These are phyloP conservation scores for Elysia chlorotica DNA, from an alignment of 1,140 invertebrate species.

Conservation along the genomic window DNA sequence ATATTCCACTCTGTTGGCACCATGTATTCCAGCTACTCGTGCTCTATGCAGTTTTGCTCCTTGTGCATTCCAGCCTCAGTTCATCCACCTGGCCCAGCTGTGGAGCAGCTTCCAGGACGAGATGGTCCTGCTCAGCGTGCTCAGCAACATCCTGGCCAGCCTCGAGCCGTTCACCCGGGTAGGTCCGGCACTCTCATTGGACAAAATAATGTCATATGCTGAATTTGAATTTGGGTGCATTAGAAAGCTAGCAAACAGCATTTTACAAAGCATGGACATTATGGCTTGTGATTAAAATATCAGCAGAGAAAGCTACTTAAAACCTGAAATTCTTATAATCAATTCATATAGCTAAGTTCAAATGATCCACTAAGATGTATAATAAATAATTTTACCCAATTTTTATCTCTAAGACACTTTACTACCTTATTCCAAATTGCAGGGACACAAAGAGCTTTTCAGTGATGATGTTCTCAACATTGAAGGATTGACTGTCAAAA, in stretches of 20 bases:
- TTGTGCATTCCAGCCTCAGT: constrained; percentile 64
- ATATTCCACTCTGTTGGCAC: too few species aligned
- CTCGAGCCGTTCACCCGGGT: constrained; percentile 60
- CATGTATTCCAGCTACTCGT: too few species aligned
- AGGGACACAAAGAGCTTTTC: constrained; percentile 59
- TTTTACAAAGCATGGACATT: too few species aligned
- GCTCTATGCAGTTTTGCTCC: too few species aligned
- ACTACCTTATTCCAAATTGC: constrained; percentile 5
- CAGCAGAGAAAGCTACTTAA: background rate
- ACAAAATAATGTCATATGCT: too few species aligned
- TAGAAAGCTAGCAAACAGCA: too few species aligned
- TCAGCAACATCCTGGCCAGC: constrained; percentile 62
- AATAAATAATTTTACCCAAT: background rate
- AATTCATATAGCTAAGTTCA: background rate
- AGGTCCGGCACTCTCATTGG: too few species aligned
- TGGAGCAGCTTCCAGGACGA: constrained; percentile 64
- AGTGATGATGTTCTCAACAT: constrained; percentile 58
- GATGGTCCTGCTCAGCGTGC: constrained; percentile 61
- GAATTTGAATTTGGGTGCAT: too few species aligned
- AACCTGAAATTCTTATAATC: background rate
- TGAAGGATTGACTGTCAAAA: constrained; percentile 44
- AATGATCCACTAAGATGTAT: too few species aligned
- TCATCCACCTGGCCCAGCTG: constrained; percentile 60
- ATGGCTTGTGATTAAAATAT: too few species aligned
- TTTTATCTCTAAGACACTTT: background rate